Conservation (phyloP, 2,797 vertebrate species). For the Sciurus vulgaris region DNA sequence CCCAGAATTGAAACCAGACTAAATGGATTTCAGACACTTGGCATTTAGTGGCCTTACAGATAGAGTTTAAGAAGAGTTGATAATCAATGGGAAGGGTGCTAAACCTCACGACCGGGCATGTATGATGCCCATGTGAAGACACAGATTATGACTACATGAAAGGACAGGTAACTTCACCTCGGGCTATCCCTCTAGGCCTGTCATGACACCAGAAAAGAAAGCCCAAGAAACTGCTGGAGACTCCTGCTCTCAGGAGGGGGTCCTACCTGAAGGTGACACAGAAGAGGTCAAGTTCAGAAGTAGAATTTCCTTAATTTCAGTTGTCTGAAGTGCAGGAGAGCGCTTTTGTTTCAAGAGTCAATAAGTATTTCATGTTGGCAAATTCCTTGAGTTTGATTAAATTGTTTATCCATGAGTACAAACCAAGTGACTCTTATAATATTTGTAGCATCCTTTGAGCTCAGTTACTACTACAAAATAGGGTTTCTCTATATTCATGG, state of each 20-base stretch:
- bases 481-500: not conserved
- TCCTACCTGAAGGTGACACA: not conserved
- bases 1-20: not conserved
- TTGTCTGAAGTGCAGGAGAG: not conserved
- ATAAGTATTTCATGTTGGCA: not conserved
- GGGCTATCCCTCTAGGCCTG: not conserved
- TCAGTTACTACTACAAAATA: constrained; percentile 9
- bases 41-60: not conserved
- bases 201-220: not conserved
- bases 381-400: not conserved
- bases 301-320: not conserved
- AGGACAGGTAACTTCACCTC: not conserved
- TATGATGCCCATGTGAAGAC: not conserved
- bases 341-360: not conserved
- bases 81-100: not conserved
- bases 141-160: not conserved
- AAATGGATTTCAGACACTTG: not conserved
- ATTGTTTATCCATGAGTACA: not conserved
- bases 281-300: not conserved
- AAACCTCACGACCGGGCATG: not conserved
- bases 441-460: not conserved
- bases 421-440: not conserved
- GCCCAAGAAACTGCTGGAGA: not conserved
- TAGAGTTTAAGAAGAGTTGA: not conserved
- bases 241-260: not conserved